Base-by-base conservation (phyloP, 2,888 invertebrate genomes). In the Cosmorhoe ocellata region DNA sequence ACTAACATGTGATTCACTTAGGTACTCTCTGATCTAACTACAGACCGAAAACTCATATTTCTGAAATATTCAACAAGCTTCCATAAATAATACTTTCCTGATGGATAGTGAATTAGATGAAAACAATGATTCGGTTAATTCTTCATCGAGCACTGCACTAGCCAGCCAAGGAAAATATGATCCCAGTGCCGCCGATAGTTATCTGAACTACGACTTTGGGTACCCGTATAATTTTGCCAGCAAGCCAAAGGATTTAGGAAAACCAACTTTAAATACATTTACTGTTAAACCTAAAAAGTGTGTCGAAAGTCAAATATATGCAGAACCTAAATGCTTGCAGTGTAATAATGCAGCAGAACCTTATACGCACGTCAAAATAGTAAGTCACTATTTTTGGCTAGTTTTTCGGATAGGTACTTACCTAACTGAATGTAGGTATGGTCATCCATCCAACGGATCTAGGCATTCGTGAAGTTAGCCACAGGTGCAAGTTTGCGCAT, bases 361-460 rank as follows among this genome's bases (percentile, higher is more conserved):
- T 3, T 60, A 57, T 26, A 71, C 65, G 28, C 70, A 71, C 45
- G 61, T 75, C 2, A 69, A 69, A 54, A 38, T 57, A 50, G 59
- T 59, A 48, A 49, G 51, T n/a, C n/a, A n/a, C n/a, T n/a, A n/a
- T n/a, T n/a, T n/a, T n/a, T n/a, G n/a, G n/a, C n/a, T n/a, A n/a
- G n/a, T n/a, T n/a, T n/a, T n/a, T n/a, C n/a, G n/a, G n/a, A n/a
- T 34, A 6, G 8, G 28, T 31, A 39, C n/a, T 6, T 13, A 14
- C 6, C 6, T 27, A 11, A 4, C 27, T 28, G 1, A 28, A 4
- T 10, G 39, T 39, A 40, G 9, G 33, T 30, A 24, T 4, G 18
- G n/a, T n/a, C n/a, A n/a, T n/a, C n/a, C n/a, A n/a, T n/a, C n/a
- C n/a, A n/a, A n/a, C n/a, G n/a, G n/a, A n/a, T n/a, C n/a, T n/a